phyloP scores from a whole-genome alignment of 2,113 vertebrate species.

The Hyaena hyaena region DNA sequence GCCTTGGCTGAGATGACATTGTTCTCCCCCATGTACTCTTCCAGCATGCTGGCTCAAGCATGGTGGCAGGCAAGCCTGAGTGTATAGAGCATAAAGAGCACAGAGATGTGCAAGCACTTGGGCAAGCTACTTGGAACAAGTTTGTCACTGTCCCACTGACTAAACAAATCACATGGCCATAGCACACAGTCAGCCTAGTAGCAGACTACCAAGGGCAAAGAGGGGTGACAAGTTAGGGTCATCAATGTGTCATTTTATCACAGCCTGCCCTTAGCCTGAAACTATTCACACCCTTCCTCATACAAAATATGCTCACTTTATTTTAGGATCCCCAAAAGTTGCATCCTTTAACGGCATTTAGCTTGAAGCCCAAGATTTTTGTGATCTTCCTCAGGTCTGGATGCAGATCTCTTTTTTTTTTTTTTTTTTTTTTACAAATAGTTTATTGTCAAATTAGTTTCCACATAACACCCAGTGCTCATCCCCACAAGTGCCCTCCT shows the following conservation, averaged over 20 bases:
- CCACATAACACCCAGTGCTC: too few relatives aligned
- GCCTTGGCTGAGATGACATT: background rate
- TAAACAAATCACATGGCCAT: background rate
- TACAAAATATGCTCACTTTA: background rate
- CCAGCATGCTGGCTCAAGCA: background rate
- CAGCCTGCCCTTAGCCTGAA: background rate
- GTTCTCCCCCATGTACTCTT: background rate
- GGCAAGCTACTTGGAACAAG: background rate
- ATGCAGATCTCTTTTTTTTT: background rate
- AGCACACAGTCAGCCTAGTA: background rate
- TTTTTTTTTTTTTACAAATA: too few relatives aligned
- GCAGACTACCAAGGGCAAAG: background rate
- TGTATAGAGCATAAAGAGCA: background rate
- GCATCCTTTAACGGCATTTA: background rate
- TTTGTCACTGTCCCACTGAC: background rate
- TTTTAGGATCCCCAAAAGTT: background rate
- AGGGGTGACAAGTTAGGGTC: background rate
- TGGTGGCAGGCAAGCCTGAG: background rate
- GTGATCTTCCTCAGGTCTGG: background rate
- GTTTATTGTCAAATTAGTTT: too few relatives aligned
- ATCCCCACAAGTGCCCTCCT: too few relatives aligned
- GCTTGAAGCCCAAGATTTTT: background rate
- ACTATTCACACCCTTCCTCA: background rate
- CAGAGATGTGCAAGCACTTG: background rate
- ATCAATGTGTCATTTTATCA: accelerated